phyloP scores from a whole-genome alignment of 2,888 invertebrate species.

The Eristalis tenax region DNA sequence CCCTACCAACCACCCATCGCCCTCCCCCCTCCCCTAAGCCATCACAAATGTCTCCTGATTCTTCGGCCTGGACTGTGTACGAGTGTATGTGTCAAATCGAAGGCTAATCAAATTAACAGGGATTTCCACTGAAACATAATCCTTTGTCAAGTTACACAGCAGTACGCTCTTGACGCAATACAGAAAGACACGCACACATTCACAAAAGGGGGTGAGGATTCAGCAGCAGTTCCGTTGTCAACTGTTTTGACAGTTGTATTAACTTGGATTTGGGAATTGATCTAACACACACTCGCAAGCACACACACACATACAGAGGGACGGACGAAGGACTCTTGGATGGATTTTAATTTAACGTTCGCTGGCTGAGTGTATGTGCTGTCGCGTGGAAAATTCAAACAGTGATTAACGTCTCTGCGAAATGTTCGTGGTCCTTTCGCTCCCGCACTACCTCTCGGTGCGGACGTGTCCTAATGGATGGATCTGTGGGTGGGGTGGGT shows the following conservation, averaged over 20 bases:
- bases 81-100: conserved; percentile 68
- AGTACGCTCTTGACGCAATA: background rate
- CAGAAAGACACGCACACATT: background rate
- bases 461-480: conserved; percentile 9
- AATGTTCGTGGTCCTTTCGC: conserved; percentile 33
- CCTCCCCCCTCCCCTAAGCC: background rate
- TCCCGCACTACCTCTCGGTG: background rate
- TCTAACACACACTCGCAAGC: conserved; percentile 53
- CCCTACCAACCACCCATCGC: background rate
- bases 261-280: conserved; percentile 69
- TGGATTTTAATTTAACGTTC: conserved; percentile 72
- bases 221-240: conserved; percentile 58
- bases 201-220: background rate
- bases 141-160: conserved; percentile 63
- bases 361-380: conserved; percentile 58
- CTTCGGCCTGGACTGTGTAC: conserved; percentile 3
- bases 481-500: conserved; percentile 15
- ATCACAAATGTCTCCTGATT: background rate
- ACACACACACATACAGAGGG: background rate
- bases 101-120: conserved; percentile 69
- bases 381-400: conserved; percentile 70
- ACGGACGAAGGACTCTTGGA: conserved; percentile 31
- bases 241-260: conserved; percentile 71
- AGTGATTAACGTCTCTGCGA: conserved; percentile 69
- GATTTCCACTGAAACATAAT: conserved; percentile 68